Percentiles rank a stretch among this genome's conserved stretches.
phyloP scores from a whole-genome alignment of 2,888 invertebrate genomes.

The Mellilla xanthometata region DNA sequence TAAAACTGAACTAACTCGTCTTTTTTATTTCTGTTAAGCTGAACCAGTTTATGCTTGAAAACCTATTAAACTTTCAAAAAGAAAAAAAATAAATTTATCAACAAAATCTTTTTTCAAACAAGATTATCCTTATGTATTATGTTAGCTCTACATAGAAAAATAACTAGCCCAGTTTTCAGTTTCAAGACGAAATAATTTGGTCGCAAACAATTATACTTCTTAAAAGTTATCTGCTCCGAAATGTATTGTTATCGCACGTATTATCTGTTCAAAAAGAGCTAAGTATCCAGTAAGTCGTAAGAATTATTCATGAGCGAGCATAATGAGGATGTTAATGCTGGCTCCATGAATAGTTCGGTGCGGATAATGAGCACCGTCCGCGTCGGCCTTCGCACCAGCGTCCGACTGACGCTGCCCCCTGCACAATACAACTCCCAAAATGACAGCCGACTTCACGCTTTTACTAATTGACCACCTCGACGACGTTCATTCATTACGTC shows the following conservation, averaged over 20 bases:
- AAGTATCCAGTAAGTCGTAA: constrained; percentile 42
- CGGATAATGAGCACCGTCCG: constrained; percentile 60
- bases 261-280: constrained; percentile 39
- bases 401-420: constrained; percentile 44
- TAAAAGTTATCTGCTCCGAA: constrained; percentile 10
- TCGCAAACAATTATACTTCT: constrained; percentile 16
- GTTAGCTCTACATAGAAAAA: no score
- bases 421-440: constrained; percentile 63
- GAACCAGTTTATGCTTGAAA: no score
- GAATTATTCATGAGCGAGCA: constrained; percentile 67
- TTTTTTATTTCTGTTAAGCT: no score
- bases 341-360: constrained; percentile 50
- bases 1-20: no score
- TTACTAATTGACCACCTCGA: constrained; percentile 76
- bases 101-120: no score
- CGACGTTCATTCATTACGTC: constrained; percentile 59
- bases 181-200: constrained; percentile 12
- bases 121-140: no score
- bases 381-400: constrained; percentile 68
- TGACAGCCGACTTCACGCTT: constrained; percentile 76
- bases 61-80: no score
- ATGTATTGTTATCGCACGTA: constrained; percentile 12
- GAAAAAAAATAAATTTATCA: no score
- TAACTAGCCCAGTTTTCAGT: constrained; percentile 8
- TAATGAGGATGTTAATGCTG: constrained; percentile 72